Percentiles rank a stretch among this genome's conserved stretches.
These are phyloP conservation scores for Stenoptilia bipunctidactyla DNA, from an alignment of 2,888 invertebrate species.

Conservation along the genomic window DNA sequence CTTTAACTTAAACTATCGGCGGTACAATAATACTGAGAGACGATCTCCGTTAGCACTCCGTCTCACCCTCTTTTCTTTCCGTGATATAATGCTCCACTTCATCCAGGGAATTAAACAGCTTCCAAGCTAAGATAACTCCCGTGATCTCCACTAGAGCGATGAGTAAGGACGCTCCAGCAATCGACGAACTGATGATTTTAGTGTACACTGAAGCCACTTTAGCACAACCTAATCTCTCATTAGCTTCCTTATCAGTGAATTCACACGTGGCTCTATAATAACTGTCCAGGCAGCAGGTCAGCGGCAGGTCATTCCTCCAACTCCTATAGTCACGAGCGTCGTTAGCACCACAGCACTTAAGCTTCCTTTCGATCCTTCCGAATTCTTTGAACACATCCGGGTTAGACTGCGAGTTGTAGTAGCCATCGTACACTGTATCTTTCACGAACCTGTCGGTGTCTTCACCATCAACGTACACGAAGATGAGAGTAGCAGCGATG, in stretches of 20 bases:
- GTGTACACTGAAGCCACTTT: slow-evolving; percentile 63
- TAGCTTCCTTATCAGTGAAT: slow-evolving; percentile 62
- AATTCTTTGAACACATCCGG: slow-evolving; percentile 53
- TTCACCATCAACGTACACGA: slow-evolving; percentile 60
- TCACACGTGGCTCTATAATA: slow-evolving; percentile 56
- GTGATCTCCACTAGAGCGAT: slow-evolving; percentile 48
- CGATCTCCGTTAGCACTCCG: slow-evolving; percentile 44
- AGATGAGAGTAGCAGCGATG: slow-evolving; percentile 50
- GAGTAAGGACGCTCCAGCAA: slow-evolving; percentile 51
- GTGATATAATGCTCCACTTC: slow-evolving; percentile 62
- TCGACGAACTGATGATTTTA: slow-evolving; percentile 57
- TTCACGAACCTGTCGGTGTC: slow-evolving; percentile 58
- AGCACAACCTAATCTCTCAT: slow-evolving; percentile 58
- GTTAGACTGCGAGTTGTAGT: slow-evolving; percentile 58
- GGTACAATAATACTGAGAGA: slow-evolving; percentile 22
- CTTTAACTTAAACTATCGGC: background rate
- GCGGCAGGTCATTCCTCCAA: slow-evolving; percentile 55
- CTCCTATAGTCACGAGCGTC: slow-evolving; percentile 59
- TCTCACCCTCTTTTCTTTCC: slow-evolving; percentile 59
- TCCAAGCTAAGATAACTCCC: slow-evolving; percentile 51
- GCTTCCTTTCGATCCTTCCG: slow-evolving; percentile 52
- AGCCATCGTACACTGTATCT: slow-evolving; percentile 62
- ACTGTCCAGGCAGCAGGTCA: slow-evolving; percentile 56
- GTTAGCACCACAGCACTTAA: slow-evolving; percentile 59
- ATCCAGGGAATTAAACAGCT: slow-evolving; percentile 46